Evolutionary conservation across 2,113 vertebrate species (phyloP), one percentile per base, ranked within the genome.

Genomic region (Monopterus albus): DNA sequence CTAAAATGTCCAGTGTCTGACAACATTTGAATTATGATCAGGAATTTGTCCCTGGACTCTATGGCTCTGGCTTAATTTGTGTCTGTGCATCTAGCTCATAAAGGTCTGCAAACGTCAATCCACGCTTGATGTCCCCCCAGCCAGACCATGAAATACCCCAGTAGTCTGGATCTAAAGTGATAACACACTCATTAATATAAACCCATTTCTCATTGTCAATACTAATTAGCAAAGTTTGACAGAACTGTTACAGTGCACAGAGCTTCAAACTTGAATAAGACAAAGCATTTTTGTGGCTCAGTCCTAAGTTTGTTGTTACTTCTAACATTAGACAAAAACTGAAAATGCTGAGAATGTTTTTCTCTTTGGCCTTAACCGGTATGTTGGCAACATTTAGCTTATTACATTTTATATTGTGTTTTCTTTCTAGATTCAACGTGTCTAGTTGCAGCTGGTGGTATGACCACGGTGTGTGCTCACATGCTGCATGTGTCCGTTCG

Each of bases 201-300:
- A 75, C 81, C 87, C 87, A 84, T 49, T 78, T 87, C 82, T 84
- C 65, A 82, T 87, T 88, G 84, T 85, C 82, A 80, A 77, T 71
- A 86, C 78, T 89, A 89, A 90, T 89, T 78, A 84, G 76, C 42
- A 90, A 91, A 89, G 88, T 89, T 88, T 63, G 67, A 75, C 72
- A 57, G 61, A 76, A 69, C 68, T 79, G 73, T 75, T 51, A 67
- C 62, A 47, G 53, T 68, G 68, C 21, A 31, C 79, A 79, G 60
- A 81, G 66, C 59, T 80, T 73, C 46, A 78, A 81, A 87, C 65
- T 87, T 83, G 21, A 64, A 74, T 17, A 39, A 71, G 23, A 55
- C 17, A 74, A 78, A 60, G 7, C 23, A 43, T 45, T 28, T 29
- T 31, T 58, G 25, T 50, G 20, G 43, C 49, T 79, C 2, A 58